Evolutionary conservation across 2,888 invertebrate genomes (phyloP).

Genomic region (Epistrophella euchroma): DNA sequence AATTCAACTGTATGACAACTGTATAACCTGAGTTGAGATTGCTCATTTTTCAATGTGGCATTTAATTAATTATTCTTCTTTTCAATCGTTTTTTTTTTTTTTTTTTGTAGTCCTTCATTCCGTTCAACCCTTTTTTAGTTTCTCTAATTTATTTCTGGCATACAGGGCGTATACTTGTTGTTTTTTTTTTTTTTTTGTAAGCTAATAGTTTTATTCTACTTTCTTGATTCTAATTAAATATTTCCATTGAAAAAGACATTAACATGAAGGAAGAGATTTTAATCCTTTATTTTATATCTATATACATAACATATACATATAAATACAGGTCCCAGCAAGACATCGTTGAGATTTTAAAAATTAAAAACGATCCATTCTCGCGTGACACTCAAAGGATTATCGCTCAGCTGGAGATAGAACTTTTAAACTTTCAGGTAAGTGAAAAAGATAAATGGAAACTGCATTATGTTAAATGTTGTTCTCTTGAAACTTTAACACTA

Average conservation of each 20-base stretch:
- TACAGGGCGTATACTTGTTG: slow-evolving; percentile 52
- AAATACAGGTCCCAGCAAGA: slow-evolving; percentile 45
- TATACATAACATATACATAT: neutral
- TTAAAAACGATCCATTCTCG: slow-evolving; percentile 56
- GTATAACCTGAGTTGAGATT: slow-evolving; percentile 5
- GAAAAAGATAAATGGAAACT: slow-evolving; percentile 58
- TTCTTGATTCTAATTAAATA: slow-evolving; percentile 10
- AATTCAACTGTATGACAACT: neutral
- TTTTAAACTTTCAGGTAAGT: slow-evolving; percentile 62
- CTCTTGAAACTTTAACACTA: neutral
- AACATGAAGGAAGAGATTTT: slow-evolving; percentile 33
- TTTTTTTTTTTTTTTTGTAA: slow-evolving; percentile 11
- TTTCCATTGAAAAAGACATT: slow-evolving; percentile 24
- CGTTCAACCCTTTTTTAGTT: slow-evolving; percentile 12
- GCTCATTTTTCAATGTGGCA: slow-evolving; percentile 21
- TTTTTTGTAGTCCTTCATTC: neutral
- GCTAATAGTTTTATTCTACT: slow-evolving; percentile 11
- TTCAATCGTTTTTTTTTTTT: neutral
- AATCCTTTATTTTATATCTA: neutral
- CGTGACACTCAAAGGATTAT: slow-evolving; percentile 66
- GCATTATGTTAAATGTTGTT: slow-evolving; percentile 52
- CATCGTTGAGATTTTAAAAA: slow-evolving; percentile 55
- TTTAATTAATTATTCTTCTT: slow-evolving; percentile 36
- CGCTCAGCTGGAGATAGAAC: slow-evolving; percentile 67
- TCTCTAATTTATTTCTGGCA: slow-evolving; percentile 34